phyloP scores from a whole-genome alignment of 2,113 vertebrate species.

The Pomatostomus ruficeps region DNA sequence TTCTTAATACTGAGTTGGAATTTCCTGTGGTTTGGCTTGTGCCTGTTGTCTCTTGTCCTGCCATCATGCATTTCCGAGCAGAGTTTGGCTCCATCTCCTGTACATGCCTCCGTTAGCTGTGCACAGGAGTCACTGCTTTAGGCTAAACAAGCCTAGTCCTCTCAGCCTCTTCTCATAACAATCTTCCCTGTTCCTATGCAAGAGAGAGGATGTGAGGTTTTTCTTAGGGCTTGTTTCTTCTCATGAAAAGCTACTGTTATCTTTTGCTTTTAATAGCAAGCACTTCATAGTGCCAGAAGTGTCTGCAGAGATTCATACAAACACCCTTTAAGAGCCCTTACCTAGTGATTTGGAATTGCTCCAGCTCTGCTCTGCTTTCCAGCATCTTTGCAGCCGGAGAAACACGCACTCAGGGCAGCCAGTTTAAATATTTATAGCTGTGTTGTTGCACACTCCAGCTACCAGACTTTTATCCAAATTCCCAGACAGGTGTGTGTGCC shows the following conservation, averaged over 20 bases:
- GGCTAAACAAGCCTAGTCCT: background rate
- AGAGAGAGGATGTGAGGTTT: background rate
- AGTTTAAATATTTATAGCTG: background rate
- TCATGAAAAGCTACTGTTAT: background rate
- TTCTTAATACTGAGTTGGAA: background rate
- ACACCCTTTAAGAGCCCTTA: background rate
- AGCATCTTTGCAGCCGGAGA: background rate
- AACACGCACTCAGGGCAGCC: background rate
- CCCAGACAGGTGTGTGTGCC: background rate
- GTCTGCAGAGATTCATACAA: background rate
- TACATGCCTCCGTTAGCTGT: accelerated
- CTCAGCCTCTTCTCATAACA: background rate
- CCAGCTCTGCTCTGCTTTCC: background rate
- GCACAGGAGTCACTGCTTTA: background rate
- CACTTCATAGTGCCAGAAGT: background rate
- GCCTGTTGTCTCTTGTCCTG: background rate
- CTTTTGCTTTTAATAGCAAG: background rate
- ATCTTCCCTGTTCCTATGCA: background rate
- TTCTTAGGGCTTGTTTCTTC: background rate
- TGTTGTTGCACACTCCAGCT: background rate
- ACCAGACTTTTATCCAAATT: background rate
- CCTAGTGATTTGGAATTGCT: background rate
- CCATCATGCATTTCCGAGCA: accelerated
- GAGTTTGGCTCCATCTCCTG: background rate
- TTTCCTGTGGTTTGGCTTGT: background rate